These are phyloP conservation scores for Cheilosia variabilis DNA, from an alignment of 2,888 invertebrate species.

Conservation along the genomic window DNA sequence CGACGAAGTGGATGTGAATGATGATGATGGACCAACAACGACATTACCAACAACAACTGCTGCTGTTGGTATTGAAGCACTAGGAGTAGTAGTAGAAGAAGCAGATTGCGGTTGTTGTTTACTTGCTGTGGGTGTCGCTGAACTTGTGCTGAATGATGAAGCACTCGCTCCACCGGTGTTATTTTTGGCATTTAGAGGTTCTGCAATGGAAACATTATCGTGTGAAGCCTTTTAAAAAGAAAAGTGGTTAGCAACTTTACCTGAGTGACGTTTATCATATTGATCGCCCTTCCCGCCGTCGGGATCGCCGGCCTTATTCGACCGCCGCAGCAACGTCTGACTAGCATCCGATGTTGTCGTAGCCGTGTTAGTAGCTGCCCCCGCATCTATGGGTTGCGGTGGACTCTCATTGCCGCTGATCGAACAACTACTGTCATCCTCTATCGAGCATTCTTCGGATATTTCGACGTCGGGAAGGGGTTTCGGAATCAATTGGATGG, in stretches of 20 bases:
- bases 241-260: conserved; percentile 54
- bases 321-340: conserved; percentile 78
- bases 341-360: conserved; percentile 73
- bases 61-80: conserved; percentile 73
- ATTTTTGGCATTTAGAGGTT: conserved; percentile 78
- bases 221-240: not conserved
- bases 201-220: conserved; percentile 72
- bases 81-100: conserved; percentile 41
- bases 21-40: conserved; percentile 76
- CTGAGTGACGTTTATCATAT: conserved; percentile 77
- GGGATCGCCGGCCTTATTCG: conserved; percentile 43
- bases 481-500: conserved; percentile 80
- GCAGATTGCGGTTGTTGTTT: conserved; percentile 45
- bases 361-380: conserved; percentile 16
- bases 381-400: conserved; percentile 77
- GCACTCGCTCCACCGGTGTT: conserved; percentile 72
- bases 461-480: conserved; percentile 81
- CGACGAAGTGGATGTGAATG: conserved; percentile 77
- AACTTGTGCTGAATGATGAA: conserved; percentile 69
- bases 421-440: conserved; percentile 85
- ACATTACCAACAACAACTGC: conserved; percentile 77
- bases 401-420: conserved; percentile 85
- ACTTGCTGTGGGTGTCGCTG: conserved; percentile 61
- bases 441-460: conserved; percentile 83
- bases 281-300: conserved; percentile 38